A percentile compares a stretch with the other conserved stretches of the same genome.
phyloP scores from a whole-genome alignment of 2,888 invertebrate species.

The Gymnoscelis rufifasciata region DNA sequence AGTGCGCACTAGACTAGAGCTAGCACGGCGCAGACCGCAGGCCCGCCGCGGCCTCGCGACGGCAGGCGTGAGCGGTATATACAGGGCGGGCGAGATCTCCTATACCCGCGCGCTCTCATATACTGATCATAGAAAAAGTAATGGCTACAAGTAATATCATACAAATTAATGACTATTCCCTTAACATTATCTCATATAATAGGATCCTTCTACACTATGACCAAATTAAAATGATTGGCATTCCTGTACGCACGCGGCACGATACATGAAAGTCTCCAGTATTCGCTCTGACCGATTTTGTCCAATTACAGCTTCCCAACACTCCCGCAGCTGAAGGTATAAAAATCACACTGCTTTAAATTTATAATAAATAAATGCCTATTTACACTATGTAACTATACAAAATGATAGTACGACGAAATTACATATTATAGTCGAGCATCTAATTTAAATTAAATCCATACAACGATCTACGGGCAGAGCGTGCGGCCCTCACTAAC shows the following conservation, averaged over 20 bases:
- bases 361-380: constrained; percentile 80
- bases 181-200: constrained; percentile 77
- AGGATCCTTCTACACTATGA: constrained; percentile 77
- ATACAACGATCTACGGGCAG: constrained; percentile 64
- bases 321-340: constrained; percentile 69
- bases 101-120: constrained; percentile 46
- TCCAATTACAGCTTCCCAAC: constrained; percentile 63
- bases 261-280: constrained; percentile 60
- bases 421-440: constrained; percentile 74
- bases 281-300: constrained; percentile 61
- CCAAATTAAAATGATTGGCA: constrained; percentile 61
- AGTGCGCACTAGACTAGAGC: constrained; percentile 22
- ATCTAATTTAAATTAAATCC: constrained; percentile 69
- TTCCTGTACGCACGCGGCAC: constrained; percentile 59
- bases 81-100: constrained; percentile 41
- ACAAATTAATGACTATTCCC: constrained; percentile 80
- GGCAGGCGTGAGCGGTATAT: constrained; percentile 25
- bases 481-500: constrained; percentile 52
- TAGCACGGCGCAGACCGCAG: neutral
- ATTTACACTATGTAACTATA: constrained; percentile 79
- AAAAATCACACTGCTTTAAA: constrained; percentile 76
- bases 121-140: constrained; percentile 75
- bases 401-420: constrained; percentile 77
- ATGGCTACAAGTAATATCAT: constrained; percentile 78
- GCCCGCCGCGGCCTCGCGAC: constrained; percentile 6